These are phyloP conservation scores for Cochlearius cochlearius DNA, from an alignment of 2,113 vertebrate species.

Conservation along the genomic window DNA sequence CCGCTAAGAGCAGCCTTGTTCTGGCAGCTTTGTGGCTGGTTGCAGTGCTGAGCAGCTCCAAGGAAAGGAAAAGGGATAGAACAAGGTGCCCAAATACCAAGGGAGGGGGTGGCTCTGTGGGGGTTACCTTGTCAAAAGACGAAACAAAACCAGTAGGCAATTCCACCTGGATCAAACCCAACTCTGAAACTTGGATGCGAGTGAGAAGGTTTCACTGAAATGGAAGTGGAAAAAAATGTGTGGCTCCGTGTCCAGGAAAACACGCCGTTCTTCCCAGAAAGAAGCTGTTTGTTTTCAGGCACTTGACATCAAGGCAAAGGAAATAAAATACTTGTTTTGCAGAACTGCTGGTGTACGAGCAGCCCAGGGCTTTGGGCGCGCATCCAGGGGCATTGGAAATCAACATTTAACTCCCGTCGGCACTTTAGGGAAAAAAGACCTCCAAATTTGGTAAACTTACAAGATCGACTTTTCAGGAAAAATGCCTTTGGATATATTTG, in stretches of 20 bases:
- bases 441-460: not conserved
- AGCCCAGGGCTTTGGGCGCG: not conserved
- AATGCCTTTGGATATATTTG: not conserved
- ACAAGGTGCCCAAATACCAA: not conserved
- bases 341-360: not conserved
- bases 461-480: not conserved
- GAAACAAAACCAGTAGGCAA: not conserved
- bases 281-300: not conserved
- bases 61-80: not conserved
- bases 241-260: not conserved
- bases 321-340: not conserved
- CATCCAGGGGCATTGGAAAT: not conserved
- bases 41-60: not conserved
- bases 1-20: not conserved
- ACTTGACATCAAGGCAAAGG: not conserved
- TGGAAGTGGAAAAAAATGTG: not conserved
- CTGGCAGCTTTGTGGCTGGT: not conserved
- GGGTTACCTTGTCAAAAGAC: not conserved
- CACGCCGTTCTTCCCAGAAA: not conserved
- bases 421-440: accelerated
- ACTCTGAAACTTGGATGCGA: not conserved
- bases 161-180: not conserved
- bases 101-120: not conserved
- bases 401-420: not conserved
- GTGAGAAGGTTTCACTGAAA: not conserved